Conservation (phyloP, 2,113 vertebrate genomes). For the Otis tarda region DNA sequence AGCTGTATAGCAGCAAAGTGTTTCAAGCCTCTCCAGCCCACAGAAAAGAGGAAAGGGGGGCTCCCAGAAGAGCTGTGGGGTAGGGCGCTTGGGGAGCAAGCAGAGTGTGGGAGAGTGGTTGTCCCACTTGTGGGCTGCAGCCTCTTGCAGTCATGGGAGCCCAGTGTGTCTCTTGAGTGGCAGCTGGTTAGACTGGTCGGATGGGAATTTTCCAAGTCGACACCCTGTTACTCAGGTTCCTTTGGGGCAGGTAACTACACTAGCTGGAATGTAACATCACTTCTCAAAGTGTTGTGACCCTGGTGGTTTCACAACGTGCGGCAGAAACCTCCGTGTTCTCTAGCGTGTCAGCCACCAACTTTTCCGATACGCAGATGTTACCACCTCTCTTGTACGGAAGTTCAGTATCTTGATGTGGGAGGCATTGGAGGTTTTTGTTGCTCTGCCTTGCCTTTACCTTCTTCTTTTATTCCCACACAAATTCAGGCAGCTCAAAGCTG, state of each 20-base stretch:
- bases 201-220: constrained; percentile 38
- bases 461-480: not conserved
- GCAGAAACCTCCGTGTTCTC: not conserved
- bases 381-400: not conserved
- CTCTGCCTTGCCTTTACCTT: not conserved
- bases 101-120: rapidly evolving
- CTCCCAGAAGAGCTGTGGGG: not conserved
- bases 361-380: not conserved
- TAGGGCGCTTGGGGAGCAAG: not conserved
- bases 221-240: constrained; percentile 51
- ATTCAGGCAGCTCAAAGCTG: not conserved
- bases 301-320: not conserved
- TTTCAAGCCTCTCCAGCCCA: not conserved
- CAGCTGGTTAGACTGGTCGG: constrained; percentile 45
- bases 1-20: not conserved
- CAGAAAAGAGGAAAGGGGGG: not conserved
- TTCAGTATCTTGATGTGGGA: not conserved
- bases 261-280: not conserved
- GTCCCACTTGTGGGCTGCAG: rapidly evolving
- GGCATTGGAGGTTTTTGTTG: not conserved
- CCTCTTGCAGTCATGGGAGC: not conserved
- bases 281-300: not conserved
- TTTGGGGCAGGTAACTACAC: not conserved
- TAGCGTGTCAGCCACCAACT: rapidly evolving
- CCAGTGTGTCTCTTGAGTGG: not conserved